These are phyloP conservation scores for Pantherophis guttatus DNA, from an alignment of 2,113 vertebrate genomes.

Conservation along the genomic window DNA sequence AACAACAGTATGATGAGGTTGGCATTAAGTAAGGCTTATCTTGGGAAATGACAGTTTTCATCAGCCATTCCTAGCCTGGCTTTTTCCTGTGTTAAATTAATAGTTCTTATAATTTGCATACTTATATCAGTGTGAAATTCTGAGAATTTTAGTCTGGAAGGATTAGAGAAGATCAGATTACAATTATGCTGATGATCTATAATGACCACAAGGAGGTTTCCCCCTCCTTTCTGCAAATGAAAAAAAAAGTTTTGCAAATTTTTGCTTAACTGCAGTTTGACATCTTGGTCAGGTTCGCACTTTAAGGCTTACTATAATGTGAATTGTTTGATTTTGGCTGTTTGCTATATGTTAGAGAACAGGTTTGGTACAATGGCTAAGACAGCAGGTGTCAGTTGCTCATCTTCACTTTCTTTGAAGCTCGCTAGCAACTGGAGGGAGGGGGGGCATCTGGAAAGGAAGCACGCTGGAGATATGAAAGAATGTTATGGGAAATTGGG, in stretches of 20 bases:
- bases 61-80: background rate
- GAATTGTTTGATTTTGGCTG: background rate
- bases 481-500: too few relatives aligned
- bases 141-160: background rate
- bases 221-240: background rate
- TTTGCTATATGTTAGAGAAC: background rate
- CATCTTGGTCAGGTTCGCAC: background rate
- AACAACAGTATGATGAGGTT: background rate
- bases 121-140: background rate
- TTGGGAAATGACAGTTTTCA: background rate
- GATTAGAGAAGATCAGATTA: background rate
- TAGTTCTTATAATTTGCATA: background rate
- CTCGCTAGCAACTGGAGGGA: too few relatives aligned
- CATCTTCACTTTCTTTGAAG: too few relatives aligned
- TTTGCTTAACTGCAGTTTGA: background rate
- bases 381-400: too few relatives aligned
- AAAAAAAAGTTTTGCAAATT: background rate
- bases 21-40: background rate
- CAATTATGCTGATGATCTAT: background rate
- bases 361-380: background rate
- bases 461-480: too few relatives aligned
- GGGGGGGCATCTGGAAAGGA: too few relatives aligned
- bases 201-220: background rate
- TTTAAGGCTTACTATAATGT: background rate
- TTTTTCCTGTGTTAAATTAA: background rate